phyloP scores from a whole-genome alignment of 2,113 vertebrate species.

The Natator depressus region DNA sequence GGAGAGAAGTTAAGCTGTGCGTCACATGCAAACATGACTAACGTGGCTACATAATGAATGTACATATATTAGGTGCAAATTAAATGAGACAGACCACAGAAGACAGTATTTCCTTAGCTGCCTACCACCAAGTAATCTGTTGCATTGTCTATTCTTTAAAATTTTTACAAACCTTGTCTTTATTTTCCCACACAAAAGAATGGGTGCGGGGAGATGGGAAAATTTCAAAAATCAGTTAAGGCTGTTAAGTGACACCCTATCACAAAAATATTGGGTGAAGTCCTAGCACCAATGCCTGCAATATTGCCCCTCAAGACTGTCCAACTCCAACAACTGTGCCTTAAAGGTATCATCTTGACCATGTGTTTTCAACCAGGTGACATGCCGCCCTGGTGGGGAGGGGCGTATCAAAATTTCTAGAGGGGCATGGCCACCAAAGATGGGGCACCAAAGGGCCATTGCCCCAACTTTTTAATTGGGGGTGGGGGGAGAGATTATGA shows the following conservation, averaged over 20 bases:
- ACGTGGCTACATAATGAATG: not conserved
- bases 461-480: not conserved
- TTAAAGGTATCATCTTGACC: not conserved
- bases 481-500: not conserved
- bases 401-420: not conserved
- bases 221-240: not conserved
- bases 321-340: not conserved
- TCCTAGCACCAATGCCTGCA: not conserved
- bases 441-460: not conserved
- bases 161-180: not conserved
- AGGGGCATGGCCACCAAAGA: not conserved
- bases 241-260: not conserved
- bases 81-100: not conserved
- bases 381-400: not conserved
- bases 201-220: not conserved
- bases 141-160: not conserved
- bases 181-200: not conserved
- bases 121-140: not conserved
- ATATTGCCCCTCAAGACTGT: not conserved
- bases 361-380: not conserved
- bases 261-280: not conserved
- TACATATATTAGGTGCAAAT: not conserved
- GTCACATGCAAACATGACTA: not conserved
- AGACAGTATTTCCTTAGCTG: not conserved
- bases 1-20: not conserved